Base-by-base conservation (phyloP, 2,888 invertebrate genomes). In the Cheilosia vulpina region DNA sequence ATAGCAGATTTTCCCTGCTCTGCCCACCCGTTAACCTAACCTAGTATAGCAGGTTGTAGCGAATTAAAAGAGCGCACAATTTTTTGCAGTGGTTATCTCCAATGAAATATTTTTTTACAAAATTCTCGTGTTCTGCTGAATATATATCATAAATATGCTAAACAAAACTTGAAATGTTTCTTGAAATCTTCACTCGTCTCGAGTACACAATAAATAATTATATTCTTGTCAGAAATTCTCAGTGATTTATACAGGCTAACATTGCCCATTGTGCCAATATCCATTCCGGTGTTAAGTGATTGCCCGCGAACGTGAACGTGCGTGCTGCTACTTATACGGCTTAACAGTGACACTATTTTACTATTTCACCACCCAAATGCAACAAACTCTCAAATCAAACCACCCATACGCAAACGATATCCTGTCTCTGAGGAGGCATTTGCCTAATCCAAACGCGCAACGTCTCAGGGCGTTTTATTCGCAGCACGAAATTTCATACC, bases 331-430 rank as follows among this genome's bases (percentile, higher is more conserved):
- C 38, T 38, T 7, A 38, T 38, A 2, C 50, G 31, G 38, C 55
- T 41, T 31, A 62, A 47, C 62, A 50, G 41, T 50, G 19, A 24
- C 68, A 71, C 34, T n/a, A 11, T 15, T 69, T 4, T 3, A 38
- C 0, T 47, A 55, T 53, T 60, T 34, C 31, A n/a, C 19, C 47
- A 41, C 62, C 50, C 15, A 45, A 34, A 57, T 43, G 76, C 38
- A 76, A 76, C 76, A 69, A 69, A 76, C 47, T 58, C 63, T 71
- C 57, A 76, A 55, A 76, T 71, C 57, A 76, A 55, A 76, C 76
- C 47, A 3, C 60, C 19, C 47, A 17, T 27, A 27, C 45, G 17
- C 27, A 43, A 45, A 17, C 24, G 17, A 5, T 31, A 27, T 53
- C 1, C 31, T n/a, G 7, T 53, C 57, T 78, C 17, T 53, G 58